Evolutionary conservation across 2,888 invertebrate genomes (phyloP), one percentile per base, ranked within the genome.

Genomic region (Campoletis raptor): DNA sequence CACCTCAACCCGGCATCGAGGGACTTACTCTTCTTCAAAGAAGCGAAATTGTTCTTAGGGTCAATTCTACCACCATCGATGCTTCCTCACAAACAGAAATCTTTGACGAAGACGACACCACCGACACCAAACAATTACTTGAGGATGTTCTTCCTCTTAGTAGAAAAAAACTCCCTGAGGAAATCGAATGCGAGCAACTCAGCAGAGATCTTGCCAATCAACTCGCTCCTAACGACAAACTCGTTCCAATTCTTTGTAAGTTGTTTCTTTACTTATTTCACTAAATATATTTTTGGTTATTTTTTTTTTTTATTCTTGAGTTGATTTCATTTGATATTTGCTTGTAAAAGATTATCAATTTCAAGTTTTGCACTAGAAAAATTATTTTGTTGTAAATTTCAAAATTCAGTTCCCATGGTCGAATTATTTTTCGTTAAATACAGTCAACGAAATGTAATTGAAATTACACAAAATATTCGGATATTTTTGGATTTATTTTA

Each of bases 161-260:
- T 1, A 95, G 96, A 87, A 96, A 95, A 91, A 96, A 96, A 89
- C 95, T 96, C 67, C 96, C 96, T 89, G 97, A 97, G 93, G 98
- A 98, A 94, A 95, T 97, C 89, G 97, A 97, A 90, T 97, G 97
- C 94, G 97, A 98, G 92, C 95, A 96, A 90, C 95, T 97, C 87
- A 96, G 96, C 67, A 94, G 95, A 87, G 96, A 96, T 92, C 94
- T 97, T 84, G 95, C 96, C 83, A 96, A 95, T 91, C 96, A 96
- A 90, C 94, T 97, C 77, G 95, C 95, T 36, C 95, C 96, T 48
- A 95, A 95, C 85, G 97, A 97, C 91, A 96, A 96, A 91, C 95
- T 97, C 83, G 96, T 96, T 93, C 96, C 96, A 87, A 95, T 97
- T 88, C 94, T 96, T 91, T 93, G 94, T 94, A 85, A 93, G 92